Evolutionary conservation across 2,888 invertebrate species (phyloP).

Genomic region (Andrena bucephala): DNA sequence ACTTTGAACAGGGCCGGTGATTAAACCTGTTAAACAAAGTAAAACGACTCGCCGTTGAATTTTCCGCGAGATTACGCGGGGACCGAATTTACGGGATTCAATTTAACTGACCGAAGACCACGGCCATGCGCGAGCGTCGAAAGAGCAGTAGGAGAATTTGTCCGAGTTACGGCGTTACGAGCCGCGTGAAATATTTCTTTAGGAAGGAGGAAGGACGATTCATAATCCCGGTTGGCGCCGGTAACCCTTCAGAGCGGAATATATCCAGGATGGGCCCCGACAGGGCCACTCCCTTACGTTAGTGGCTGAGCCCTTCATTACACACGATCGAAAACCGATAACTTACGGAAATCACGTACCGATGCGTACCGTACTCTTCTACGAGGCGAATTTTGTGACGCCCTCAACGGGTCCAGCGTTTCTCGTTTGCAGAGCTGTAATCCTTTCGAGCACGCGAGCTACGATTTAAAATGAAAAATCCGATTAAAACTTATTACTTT

Average conservation of each 20-base stretch:
- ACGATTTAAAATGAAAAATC: slow-evolving; percentile 19
- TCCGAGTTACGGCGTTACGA: background rate
- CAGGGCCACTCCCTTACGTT: slow-evolving; percentile 17
- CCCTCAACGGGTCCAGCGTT: background rate
- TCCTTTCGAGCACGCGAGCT: slow-evolving; percentile 21
- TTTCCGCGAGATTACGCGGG: background rate
- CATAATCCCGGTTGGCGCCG: slow-evolving; percentile 22
- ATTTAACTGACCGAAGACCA: background rate
- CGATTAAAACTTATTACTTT: no score
- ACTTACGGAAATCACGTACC: slow-evolving; percentile 57
- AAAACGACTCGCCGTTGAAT: slow-evolving; percentile 18
- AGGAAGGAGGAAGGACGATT: slow-evolving; percentile 5
- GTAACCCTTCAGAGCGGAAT: slow-evolving; percentile 14
- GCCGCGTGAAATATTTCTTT: background rate
- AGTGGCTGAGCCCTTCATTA: slow-evolving; percentile 44
- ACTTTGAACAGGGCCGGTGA: slow-evolving; percentile 14
- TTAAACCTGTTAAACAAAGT: slow-evolving; percentile 15
- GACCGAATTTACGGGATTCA: slow-evolving; percentile 5
- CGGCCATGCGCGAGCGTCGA: background rate
- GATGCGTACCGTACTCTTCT: slow-evolving; percentile 31
- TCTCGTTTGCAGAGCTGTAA: slow-evolving; percentile 36
- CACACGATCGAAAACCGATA: slow-evolving; percentile 60
- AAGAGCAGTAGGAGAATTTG: background rate
- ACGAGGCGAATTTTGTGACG: slow-evolving; percentile 27
- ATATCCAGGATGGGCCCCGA: slow-evolving; percentile 21